Base-by-base conservation (phyloP, 2,113 vertebrate species). In the Platycercus adscitus region DNA sequence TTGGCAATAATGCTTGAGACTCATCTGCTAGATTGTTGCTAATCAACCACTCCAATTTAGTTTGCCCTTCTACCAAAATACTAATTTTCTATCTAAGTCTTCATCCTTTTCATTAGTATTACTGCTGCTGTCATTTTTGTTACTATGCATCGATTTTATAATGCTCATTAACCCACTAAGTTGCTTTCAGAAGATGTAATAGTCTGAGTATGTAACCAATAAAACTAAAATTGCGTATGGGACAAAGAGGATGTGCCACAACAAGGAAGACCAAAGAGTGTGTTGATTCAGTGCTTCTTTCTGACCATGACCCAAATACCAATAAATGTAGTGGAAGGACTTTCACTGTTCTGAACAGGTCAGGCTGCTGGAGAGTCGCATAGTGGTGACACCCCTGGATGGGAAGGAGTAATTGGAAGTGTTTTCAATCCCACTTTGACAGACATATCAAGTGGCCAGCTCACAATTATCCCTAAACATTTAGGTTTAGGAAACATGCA, bases 281-380 rank as follows among this genome's bases (percentile, higher is more conserved):
- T 26, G 21, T n/a, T 33, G 23, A 33, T 39, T 75, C 33, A 7
- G 19, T 46, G 29, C 43, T 81, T 63, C 44, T 56, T 41, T 47
- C 60, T 17, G 33, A n/a, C 11, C 14, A 2, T 37, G 70, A 81
- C 31, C 7, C 61, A 76, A 55, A 71, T 55, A 75, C 31, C 37
- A 53, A 24, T 10, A 66, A 70, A 76, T 2, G 15, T 3, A 88
- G 60, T 21, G 53, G 44, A 79, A 76, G 19, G 37, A 53, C 35
- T 94, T 91, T 70, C 78, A 60, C 52, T 60, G 21, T 50, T 56
- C 44, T 33, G 28, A 81, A 46, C 16, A 50, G 69, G 41, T 21
- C 55, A 65, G 44, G 39, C 35, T 78, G 65, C 12, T 31, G 61
- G 39, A 63, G 68, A 85, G 94, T 86, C 95, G 87, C 37, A 86